Evolutionary conservation across 2,797 vertebrate genomes (phyloP).

Genomic region (Lacerta agilis): DNA sequence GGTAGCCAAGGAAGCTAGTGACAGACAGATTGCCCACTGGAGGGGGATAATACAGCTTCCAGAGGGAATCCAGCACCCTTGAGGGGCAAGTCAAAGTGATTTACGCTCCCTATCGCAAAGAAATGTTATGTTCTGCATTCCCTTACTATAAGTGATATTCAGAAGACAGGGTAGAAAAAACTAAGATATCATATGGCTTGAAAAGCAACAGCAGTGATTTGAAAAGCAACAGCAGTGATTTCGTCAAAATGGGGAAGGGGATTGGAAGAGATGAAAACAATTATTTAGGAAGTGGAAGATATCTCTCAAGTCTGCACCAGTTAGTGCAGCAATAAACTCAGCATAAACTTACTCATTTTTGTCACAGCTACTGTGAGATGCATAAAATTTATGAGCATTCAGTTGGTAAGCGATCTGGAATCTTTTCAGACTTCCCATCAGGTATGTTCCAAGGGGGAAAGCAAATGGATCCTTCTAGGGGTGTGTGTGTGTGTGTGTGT

Average conservation of each 20-base stretch:
- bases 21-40: slow-evolving; percentile 67
- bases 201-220: not conserved
- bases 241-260: not conserved
- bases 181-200: not conserved
- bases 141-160: slow-evolving; percentile 46
- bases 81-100: slow-evolving; percentile 51
- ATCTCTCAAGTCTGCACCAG: slow-evolving; percentile 50
- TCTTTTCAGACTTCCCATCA: slow-evolving; percentile 76
- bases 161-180: slow-evolving; percentile 53
- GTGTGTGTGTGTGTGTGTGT: slow-evolving; percentile 28
- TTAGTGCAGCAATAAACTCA: slow-evolving; percentile 53
- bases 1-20: slow-evolving; percentile 63
- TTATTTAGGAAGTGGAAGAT: slow-evolving; percentile 28
- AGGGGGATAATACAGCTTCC: slow-evolving; percentile 60
- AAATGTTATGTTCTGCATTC: slow-evolving; percentile 50
- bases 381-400: slow-evolving; percentile 71
- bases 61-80: slow-evolving; percentile 48
- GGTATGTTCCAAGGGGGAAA: slow-evolving; percentile 70
- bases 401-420: slow-evolving; percentile 71
- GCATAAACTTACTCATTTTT: slow-evolving; percentile 64
- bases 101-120: slow-evolving; percentile 52
- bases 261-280: not conserved
- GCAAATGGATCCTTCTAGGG: slow-evolving; percentile 68
- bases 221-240: not conserved
- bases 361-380: slow-evolving; percentile 66